Percentiles rank a stretch among this genome's conserved stretches.
Conservation (phyloP, 2,113 vertebrate species). For the Dipodomys stephensi region DNA sequence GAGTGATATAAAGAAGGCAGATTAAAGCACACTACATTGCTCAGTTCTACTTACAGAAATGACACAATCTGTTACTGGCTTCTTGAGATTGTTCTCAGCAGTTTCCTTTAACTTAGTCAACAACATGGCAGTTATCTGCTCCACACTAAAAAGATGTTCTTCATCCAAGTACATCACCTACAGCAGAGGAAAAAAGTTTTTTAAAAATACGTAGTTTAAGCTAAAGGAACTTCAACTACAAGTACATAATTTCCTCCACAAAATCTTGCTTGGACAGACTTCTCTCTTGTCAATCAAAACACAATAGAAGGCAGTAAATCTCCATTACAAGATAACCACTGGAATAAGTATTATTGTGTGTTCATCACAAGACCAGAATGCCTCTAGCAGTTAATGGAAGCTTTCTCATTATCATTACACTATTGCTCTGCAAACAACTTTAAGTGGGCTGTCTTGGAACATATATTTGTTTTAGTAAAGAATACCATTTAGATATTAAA, state of each 20-base stretch:
- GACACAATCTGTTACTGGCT: slow-evolving; percentile 91
- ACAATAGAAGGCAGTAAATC: background rate
- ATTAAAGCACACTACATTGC: background rate
- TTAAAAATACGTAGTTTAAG: background rate
- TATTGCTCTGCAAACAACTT: background rate
- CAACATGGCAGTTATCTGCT: slow-evolving; percentile 91
- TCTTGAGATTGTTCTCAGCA: slow-evolving; percentile 90
- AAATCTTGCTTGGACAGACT: background rate
- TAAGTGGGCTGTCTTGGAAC: background rate
- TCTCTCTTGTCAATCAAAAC: background rate
- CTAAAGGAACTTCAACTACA: background rate
- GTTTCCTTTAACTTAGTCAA: slow-evolving; percentile 92
- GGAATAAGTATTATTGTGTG: slow-evolving; percentile 25
- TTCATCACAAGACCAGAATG: slow-evolving; percentile 18
- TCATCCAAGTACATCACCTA: slow-evolving; percentile 92
- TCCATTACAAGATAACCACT: slow-evolving; percentile 38
- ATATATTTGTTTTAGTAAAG: background rate
- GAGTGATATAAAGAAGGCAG: background rate
- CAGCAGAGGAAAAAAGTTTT: slow-evolving; percentile 14
- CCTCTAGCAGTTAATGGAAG: slow-evolving; percentile 40
- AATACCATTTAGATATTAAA: background rate
- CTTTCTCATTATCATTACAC: background rate
- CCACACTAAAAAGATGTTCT: slow-evolving; percentile 89
- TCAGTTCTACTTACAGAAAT: slow-evolving; percentile 89
- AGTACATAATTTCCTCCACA: background rate